A percentile compares a stretch with the other conserved stretches of the same genome.
Conservation (phyloP, 2,113 vertebrate genomes). For the Neolamprologus variostigma region DNA sequence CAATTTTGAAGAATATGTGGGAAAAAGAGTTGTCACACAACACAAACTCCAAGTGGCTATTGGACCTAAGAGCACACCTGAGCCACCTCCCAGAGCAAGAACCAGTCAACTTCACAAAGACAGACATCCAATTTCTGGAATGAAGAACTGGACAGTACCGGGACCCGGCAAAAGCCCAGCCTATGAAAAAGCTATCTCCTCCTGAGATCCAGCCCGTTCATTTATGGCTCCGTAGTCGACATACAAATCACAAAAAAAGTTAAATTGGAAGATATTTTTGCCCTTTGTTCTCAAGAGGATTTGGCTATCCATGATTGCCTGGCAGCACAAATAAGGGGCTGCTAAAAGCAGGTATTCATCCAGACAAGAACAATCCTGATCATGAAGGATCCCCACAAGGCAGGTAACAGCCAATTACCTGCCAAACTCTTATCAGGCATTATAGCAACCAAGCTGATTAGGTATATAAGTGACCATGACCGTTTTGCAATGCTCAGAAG, state of each 20-base stretch:
- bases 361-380: background rate
- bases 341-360: background rate
- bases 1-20: background rate
- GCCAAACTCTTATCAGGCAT: background rate
- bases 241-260: background rate
- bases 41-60: background rate
- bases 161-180: accelerated
- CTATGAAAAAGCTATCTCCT: background rate
- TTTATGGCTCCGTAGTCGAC: accelerated
- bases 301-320: background rate
- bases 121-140: background rate
- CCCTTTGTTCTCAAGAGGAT: accelerated
- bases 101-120: background rate
- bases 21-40: background rate
- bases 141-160: background rate
- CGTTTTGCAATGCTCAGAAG: accelerated
- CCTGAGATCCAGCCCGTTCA: background rate
- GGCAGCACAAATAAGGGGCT: background rate
- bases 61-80: background rate
- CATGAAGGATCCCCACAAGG: background rate
- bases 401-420: background rate
- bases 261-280: background rate
- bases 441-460: background rate
- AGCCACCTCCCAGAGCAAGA: background rate
- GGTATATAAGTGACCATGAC: background rate